Conservation (phyloP, 2,797 vertebrate species). For the Gymnodraco acuticeps region DNA sequence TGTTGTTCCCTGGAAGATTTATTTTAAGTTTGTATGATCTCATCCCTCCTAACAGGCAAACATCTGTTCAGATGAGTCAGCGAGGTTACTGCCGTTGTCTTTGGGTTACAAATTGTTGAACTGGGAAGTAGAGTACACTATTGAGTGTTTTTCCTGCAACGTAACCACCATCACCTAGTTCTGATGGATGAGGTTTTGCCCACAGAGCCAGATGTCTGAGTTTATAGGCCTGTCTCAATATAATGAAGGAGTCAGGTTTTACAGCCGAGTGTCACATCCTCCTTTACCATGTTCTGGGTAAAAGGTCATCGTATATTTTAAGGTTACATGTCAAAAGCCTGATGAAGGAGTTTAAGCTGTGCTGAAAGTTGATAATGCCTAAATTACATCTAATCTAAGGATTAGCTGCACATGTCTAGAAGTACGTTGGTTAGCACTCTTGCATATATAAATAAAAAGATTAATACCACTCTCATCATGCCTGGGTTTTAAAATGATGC, state of each 20-base stretch:
- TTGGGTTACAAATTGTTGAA: slow-evolving; percentile 32
- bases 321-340: neutral
- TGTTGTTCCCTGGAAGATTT: slow-evolving; percentile 14
- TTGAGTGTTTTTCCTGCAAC: slow-evolving; percentile 14
- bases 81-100: slow-evolving; percentile 48
- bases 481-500: too few species aligned
- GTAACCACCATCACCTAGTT: slow-evolving; percentile 25
- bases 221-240: neutral
- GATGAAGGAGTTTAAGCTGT: neutral
- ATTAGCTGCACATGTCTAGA: neutral
- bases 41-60: slow-evolving; percentile 1
- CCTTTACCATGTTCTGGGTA: neutral
- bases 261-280: neutral
- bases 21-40: slow-evolving; percentile 31
- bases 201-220: slow-evolving; percentile 2
- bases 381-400: too few species aligned
- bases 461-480: neutral
- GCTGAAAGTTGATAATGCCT: neutral
- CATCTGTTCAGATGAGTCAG: slow-evolving; percentile 47
- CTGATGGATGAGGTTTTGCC: slow-evolving; percentile 32
- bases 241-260: neutral
- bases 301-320: neutral
- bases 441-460: neutral
- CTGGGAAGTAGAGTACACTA: slow-evolving; percentile 12
- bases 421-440: neutral